phyloP scores from a whole-genome alignment of 2,888 invertebrate genomes.

The Stenurella melanura region DNA sequence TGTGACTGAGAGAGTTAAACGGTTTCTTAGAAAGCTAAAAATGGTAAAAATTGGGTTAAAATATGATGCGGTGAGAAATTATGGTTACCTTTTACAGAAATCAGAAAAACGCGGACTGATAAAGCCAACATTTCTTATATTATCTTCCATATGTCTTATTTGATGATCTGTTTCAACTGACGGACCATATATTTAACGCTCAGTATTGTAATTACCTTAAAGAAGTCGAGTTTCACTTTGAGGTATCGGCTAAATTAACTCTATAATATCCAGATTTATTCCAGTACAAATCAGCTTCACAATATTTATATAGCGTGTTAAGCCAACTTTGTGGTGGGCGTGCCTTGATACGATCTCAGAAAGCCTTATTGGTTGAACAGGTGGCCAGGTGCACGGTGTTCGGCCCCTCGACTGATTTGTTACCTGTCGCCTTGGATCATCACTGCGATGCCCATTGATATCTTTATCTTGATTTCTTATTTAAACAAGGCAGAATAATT shows the following conservation, averaged over 20 bases:
- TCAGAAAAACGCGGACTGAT: neutral
- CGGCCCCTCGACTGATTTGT: conserved; percentile 67
- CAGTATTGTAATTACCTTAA: neutral
- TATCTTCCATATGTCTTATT: neutral
- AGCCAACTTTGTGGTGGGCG: conserved; percentile 27
- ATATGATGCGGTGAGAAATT: no score
- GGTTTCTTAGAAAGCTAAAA: no score
- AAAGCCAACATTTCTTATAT: neutral
- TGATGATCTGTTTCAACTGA: neutral
- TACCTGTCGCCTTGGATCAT: conserved; percentile 66
- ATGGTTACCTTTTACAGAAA: neutral
- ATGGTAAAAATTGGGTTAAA: no score
- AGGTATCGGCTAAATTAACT: neutral
- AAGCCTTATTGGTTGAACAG: conserved; percentile 62
- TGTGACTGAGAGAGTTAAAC: no score
- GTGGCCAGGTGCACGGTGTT: conserved; percentile 64
- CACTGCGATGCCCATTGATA: conserved; percentile 62
- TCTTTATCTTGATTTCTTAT: conserved; percentile 58
- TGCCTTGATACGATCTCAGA: conserved; percentile 20
- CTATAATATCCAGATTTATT: conserved; percentile 11
- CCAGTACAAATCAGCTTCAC: conserved; percentile 20
- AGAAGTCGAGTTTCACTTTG: neutral
- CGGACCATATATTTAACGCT: neutral
- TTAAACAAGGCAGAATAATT: conserved; percentile 15
- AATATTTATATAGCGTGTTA: conserved; percentile 27